phyloP scores from a whole-genome alignment of 1,140 invertebrate species.

The Agrypnia vestita region DNA sequence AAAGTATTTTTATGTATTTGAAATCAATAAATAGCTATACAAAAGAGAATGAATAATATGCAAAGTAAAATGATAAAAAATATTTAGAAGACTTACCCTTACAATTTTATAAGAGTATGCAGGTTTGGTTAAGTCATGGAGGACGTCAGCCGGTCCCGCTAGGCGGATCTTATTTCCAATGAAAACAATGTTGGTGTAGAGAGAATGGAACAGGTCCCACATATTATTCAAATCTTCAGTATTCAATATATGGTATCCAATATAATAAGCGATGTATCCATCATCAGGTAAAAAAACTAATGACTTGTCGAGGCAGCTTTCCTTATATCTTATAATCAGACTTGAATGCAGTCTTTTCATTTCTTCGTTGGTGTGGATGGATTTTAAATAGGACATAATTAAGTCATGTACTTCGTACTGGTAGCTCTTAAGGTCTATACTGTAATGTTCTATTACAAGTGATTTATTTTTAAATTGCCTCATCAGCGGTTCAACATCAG shows the following conservation, averaged over 20 bases:
- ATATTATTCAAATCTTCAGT: constrained; percentile 42
- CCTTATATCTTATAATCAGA: constrained; percentile 47
- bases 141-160: constrained; percentile 34
- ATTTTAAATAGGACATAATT: constrained; percentile 52
- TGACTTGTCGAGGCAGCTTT: constrained; percentile 16
- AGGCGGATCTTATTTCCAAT: constrained; percentile 58
- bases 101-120: constrained; percentile 7
- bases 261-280: constrained; percentile 54
- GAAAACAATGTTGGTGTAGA: constrained; percentile 51
- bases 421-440: constrained; percentile 44
- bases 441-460: constrained; percentile 53
- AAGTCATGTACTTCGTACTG: constrained; percentile 58
- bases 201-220: constrained; percentile 44
- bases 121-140: constrained; percentile 40
- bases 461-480: constrained; percentile 51
- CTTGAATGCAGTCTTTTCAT: constrained; percentile 48
- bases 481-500: constrained; percentile 34
- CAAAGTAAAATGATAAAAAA: no score
- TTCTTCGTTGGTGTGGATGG: constrained; percentile 22
- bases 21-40: no score
- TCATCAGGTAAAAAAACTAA: constrained; percentile 52
- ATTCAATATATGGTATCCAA: constrained; percentile 55
- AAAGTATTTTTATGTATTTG: no score
- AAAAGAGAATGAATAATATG: no score
- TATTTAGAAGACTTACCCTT: constrained; percentile 14